Percentiles rank a stretch among this genome's conserved stretches.
Conservation (phyloP, 2,888 invertebrate genomes). For the Orthosia cruda region DNA sequence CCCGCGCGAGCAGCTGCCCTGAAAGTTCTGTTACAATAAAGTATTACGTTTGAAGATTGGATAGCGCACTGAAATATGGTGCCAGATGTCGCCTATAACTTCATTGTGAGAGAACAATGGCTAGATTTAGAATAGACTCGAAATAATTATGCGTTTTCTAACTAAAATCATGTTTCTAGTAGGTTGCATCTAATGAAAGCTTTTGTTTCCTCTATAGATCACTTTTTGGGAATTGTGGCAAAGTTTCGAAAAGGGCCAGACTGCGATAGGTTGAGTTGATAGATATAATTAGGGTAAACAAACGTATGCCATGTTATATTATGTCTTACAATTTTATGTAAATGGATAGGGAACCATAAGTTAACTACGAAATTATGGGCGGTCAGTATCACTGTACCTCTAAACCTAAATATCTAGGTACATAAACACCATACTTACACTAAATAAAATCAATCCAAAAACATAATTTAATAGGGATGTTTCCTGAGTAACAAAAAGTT, state of each 20-base stretch:
- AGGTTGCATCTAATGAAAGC: background rate
- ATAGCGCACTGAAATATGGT: constrained; percentile 43
- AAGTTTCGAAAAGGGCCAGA: background rate
- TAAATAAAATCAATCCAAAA: background rate
- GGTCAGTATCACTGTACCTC: too few species aligned
- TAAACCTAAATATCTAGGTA: too few species aligned
- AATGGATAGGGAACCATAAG: too few species aligned
- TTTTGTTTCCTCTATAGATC: background rate
- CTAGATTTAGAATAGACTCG: constrained; percentile 3
- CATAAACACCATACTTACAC: background rate
- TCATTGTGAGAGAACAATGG: constrained; percentile 30
- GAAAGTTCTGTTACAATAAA: constrained; percentile 44
- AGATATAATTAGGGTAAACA: too few species aligned
- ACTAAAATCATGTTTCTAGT: background rate
- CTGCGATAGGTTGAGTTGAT: background rate
- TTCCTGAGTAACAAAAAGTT: too few species aligned
- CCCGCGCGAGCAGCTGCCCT: constrained; percentile 17
- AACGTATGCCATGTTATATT: too few species aligned
- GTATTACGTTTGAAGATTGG: constrained; percentile 50
- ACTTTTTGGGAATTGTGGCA: background rate
- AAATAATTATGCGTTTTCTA: constrained; percentile 18
- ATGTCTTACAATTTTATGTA: too few species aligned
- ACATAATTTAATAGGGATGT: too few species aligned
- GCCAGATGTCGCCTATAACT: constrained; percentile 23
- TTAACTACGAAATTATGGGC: too few species aligned